Evolutionary conservation across 2,113 vertebrate species (phyloP).

Genomic region (Oryzias celebensis): DNA sequence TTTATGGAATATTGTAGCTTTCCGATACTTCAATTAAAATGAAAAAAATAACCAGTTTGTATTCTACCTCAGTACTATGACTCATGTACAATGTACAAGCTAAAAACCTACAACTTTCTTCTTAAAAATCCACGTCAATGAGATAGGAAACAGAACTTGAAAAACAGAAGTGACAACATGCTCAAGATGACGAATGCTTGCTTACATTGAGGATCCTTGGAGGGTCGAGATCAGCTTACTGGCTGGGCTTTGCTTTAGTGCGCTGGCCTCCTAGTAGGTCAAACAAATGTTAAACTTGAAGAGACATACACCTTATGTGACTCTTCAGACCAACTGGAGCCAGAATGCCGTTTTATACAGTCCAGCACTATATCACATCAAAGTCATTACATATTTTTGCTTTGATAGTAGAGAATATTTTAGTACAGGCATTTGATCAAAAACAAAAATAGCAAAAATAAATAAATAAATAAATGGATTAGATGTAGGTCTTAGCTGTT

Average conservation of each 20-base stretch:
- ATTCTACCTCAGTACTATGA: neutral
- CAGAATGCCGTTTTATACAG: constrained; percentile 21
- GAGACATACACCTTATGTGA: constrained; percentile 8
- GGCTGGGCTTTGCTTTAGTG: constrained; percentile 10
- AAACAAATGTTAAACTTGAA: constrained; percentile 27
- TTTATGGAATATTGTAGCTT: neutral
- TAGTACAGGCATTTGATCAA: constrained; percentile 37
- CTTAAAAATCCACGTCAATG: constrained; percentile 10
- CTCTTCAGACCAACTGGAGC: constrained; percentile 32
- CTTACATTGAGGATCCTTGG: constrained; percentile 15
- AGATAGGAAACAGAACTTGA: constrained; percentile 27
- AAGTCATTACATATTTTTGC: constrained; percentile 19
- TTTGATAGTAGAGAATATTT: constrained; percentile 40
- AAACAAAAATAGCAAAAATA: constrained; percentile 10
- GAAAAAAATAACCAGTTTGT: neutral
- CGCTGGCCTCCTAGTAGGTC: constrained; percentile 21
- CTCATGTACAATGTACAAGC: constrained; percentile 1
- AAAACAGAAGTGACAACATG: constrained; percentile 18
- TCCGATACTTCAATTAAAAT: neutral
- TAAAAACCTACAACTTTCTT: constrained; percentile 12
- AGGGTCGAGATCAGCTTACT: constrained; percentile 33
- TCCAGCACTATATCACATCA: constrained; percentile 25
- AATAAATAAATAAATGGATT: neutral
- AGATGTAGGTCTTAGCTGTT: constrained; percentile 16
- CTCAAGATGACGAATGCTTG: constrained; percentile 17